Percentiles rank a stretch among this genome's conserved stretches.
phyloP scores from a whole-genome alignment of 2,113 vertebrate genomes.

The Muscicapa adusta region DNA sequence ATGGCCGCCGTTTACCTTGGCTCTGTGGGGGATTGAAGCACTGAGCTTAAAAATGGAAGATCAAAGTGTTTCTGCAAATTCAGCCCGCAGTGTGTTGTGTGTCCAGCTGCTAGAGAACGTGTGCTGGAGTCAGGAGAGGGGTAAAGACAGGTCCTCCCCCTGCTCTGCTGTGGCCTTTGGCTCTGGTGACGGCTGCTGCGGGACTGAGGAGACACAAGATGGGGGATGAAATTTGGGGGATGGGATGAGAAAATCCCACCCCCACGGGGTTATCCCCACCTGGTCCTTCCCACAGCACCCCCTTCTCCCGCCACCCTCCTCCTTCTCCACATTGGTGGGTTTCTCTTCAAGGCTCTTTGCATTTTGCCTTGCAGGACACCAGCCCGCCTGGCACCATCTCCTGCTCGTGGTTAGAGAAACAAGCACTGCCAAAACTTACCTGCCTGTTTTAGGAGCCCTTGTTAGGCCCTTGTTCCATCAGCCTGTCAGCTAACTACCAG shows the following conservation, averaged over 20 bases:
- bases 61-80: not conserved
- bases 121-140: not conserved
- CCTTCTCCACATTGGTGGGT: not conserved
- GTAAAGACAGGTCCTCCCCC: fast-evolving
- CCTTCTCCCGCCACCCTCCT: not conserved
- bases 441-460: not conserved
- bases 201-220: not conserved
- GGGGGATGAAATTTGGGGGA: not conserved
- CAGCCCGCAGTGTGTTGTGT: not conserved
- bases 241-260: not conserved
- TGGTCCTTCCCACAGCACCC: not conserved
- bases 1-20: not conserved
- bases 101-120: not conserved
- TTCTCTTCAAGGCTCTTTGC: not conserved
- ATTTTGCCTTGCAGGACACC: not conserved
- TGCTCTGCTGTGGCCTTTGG: not conserved
- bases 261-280: not conserved
- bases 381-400: fast-evolving
- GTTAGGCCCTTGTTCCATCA: not conserved
- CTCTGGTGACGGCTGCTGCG: fast-evolving
- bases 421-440: not conserved
- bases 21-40: not conserved
- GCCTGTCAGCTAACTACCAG: not conserved
- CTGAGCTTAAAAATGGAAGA: constrained; percentile 5
- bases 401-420: not conserved